Percentiles rank a stretch among this genome's conserved stretches.
These are phyloP conservation scores for Temnopleurus reevesii DNA, from an alignment of 53 echinoderm and acorn worm genomes.

Conservation along the genomic window DNA sequence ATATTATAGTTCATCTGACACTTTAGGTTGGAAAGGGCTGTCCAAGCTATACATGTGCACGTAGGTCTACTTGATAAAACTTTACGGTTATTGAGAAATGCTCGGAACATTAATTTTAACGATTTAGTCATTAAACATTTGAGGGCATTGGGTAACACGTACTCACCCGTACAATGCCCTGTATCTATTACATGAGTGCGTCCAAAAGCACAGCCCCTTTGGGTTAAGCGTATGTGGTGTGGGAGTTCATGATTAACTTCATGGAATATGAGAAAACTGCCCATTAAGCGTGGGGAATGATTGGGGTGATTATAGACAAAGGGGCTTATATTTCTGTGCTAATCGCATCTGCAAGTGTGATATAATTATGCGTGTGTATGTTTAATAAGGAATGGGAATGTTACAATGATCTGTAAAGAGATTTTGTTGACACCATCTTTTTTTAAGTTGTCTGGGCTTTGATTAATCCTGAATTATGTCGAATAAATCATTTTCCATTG, in stretches of 20 bases:
- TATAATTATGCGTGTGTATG: too few species aligned
- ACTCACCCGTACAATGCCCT: background rate
- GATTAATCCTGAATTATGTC: too few species aligned
- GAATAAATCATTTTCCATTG: too few species aligned
- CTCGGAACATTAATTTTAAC: background rate
- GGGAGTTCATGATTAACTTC: background rate
- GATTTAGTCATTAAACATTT: background rate
- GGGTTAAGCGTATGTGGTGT: background rate
- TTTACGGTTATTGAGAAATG: background rate
- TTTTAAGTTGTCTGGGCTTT: too few species aligned
- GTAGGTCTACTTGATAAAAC: background rate
- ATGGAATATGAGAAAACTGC: background rate
- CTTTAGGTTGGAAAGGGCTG: background rate
- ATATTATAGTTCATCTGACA: background rate
- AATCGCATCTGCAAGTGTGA: background rate
- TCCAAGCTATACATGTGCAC: background rate
- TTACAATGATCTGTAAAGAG: too few species aligned
- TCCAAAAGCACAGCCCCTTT: background rate
- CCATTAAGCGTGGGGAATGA: conserved; percentile 1
- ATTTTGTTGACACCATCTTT: too few species aligned
- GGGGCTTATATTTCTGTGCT: background rate
- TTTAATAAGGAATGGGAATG: too few species aligned
- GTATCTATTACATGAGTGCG: background rate
- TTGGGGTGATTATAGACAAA: background rate
- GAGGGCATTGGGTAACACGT: background rate